Conservation (phyloP, 2,113 vertebrate species). For the Thamnophis sirtalis region DNA sequence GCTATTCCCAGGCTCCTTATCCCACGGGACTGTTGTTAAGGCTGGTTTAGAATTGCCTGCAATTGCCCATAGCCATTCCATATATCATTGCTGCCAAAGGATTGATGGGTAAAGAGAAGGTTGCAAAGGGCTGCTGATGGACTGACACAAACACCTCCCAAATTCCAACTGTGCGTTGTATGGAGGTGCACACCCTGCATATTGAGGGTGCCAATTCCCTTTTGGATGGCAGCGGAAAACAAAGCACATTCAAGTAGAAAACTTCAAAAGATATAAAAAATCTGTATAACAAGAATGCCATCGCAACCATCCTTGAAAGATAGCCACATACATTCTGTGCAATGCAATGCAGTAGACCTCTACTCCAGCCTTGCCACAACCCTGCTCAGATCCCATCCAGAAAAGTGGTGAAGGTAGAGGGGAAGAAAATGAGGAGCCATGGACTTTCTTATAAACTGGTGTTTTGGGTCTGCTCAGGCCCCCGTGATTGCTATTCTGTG, state of each 20-base stretch:
- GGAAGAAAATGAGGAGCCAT: neutral
- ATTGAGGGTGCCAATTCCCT: neutral
- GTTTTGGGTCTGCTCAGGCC: neutral
- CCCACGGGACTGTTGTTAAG: neutral
- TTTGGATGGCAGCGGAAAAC: neutral
- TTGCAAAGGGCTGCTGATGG: neutral
- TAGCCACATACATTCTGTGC: neutral
- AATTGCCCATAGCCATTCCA: neutral
- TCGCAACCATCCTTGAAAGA: neutral
- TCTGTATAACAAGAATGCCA: neutral
- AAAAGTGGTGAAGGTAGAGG: neutral
- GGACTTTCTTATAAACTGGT: neutral
- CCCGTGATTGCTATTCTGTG: neutral
- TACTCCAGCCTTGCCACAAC: neutral
- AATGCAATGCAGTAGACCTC: neutral
- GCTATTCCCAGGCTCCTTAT: neutral
- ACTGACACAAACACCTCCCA: neutral
- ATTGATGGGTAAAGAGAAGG: neutral
- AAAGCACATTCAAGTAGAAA: neutral
- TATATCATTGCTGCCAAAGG: neutral
- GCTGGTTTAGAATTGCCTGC: neutral
- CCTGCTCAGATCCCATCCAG: neutral
- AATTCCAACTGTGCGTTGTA: neutral
- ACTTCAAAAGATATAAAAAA: neutral
- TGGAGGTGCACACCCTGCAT: neutral